These are phyloP conservation scores for Creontiades dilutus DNA, from an alignment of 2,888 invertebrate genomes.

Conservation along the genomic window DNA sequence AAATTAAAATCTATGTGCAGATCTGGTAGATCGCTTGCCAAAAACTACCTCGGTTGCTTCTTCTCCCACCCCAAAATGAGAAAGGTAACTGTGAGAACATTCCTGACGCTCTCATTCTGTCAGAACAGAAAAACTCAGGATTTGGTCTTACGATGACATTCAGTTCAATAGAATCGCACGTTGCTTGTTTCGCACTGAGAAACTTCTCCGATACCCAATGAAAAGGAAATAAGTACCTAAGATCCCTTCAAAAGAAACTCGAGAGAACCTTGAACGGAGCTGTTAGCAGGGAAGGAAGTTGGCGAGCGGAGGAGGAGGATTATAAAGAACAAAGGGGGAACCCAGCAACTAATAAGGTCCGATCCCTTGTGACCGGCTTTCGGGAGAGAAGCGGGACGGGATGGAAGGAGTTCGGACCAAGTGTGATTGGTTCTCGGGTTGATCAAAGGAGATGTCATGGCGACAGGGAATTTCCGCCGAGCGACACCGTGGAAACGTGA, in stretches of 20 bases:
- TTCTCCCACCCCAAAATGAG: no score
- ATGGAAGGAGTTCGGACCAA: neutral
- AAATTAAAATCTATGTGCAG: no score
- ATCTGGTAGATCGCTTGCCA: no score
- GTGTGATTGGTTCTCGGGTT: constrained; percentile 16
- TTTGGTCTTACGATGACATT: no score
- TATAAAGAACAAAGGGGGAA: neutral
- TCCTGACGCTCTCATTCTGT: no score
- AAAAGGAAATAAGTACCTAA: neutral
- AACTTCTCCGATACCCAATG: neutral
- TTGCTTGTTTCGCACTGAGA: neutral
- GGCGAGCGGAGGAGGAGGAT: neutral
- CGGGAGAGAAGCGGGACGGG: neutral
- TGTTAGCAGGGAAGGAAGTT: neutral
- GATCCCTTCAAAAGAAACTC: constrained; percentile 6
- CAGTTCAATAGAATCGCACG: no score
- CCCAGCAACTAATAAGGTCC: constrained; percentile 8
- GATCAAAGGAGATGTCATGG: neutral
- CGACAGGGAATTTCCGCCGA: neutral
- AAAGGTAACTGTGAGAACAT: no score
- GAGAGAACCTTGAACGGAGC: constrained; percentile 12
- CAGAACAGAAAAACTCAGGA: no score
- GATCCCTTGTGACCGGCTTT: constrained; percentile 14
- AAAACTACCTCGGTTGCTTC: no score
- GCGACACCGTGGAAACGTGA: neutral